Evolutionary conservation across 2,113 vertebrate species (phyloP).

Genomic region (Tauraco erythrolophus): DNA sequence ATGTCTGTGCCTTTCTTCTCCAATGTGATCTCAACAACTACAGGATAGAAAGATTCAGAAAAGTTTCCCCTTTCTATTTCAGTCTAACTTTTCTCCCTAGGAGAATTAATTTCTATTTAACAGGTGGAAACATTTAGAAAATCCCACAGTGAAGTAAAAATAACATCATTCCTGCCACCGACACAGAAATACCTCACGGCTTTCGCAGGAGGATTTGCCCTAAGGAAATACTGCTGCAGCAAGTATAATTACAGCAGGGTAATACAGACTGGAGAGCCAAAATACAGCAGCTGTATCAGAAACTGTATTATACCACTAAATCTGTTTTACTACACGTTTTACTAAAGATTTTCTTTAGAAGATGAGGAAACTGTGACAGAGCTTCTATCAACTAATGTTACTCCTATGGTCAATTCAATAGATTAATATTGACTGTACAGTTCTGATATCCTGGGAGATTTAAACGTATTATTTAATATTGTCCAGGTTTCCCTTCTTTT

Average conservation of each 20-base stretch:
- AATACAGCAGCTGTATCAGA: constrained; percentile 13
- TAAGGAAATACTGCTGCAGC: constrained; percentile 14
- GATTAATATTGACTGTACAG: neutral
- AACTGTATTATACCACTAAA: neutral
- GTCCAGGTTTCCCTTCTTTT: neutral
- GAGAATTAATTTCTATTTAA: constrained; percentile 3
- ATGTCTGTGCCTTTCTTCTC: neutral
- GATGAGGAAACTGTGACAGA: neutral
- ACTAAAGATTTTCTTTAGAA: constrained; percentile 8
- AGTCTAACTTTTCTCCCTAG: neutral
- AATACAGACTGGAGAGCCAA: neutral
- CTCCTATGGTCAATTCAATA: neutral
- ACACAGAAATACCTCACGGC: neutral
- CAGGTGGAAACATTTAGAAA: constrained; percentile 11
- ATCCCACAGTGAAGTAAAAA: constrained; percentile 15
- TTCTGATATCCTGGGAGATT: neutral
- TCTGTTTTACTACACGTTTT: neutral
- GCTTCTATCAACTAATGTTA: neutral
- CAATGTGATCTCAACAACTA: neutral
- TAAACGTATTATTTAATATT: neutral
- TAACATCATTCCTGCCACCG: neutral
- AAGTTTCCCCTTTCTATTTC: neutral
- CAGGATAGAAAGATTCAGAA: neutral
- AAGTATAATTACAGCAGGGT: constrained; percentile 24
- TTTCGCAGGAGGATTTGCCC: constrained; percentile 2